Percentiles rank a stretch among this genome's conserved stretches.
Evolutionary conservation across 2,113 vertebrate genomes (phyloP).

Genomic region (Rhinolophus ferrumequinum): DNA sequence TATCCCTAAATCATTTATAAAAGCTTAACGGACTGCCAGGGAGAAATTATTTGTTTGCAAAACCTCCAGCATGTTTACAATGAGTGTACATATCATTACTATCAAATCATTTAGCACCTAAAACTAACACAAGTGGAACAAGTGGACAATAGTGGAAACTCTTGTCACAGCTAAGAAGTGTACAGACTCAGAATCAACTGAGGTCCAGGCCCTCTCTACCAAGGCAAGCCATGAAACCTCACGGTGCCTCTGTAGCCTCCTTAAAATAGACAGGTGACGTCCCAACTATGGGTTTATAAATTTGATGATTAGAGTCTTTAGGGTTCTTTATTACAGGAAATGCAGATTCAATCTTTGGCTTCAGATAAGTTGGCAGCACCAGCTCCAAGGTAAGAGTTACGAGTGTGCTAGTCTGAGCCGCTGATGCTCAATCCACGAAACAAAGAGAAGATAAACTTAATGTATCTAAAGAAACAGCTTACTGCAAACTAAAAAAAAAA

Average conservation of each 20-base stretch:
- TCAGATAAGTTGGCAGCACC: not conserved
- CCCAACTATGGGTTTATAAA: not conserved
- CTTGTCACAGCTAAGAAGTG: not conserved
- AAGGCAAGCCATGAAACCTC: not conserved
- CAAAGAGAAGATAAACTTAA: not conserved
- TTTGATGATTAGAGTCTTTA: not conserved
- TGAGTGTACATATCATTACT: not conserved
- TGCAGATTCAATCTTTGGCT: not conserved
- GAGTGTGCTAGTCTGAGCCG: not conserved
- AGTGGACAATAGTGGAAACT: not conserved
- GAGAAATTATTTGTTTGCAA: not conserved
- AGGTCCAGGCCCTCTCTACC: not conserved
- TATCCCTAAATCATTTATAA: not conserved
- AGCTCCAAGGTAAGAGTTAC: not conserved
- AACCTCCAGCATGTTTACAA: not conserved
- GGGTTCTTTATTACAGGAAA: not conserved
- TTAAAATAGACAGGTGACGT: not conserved
- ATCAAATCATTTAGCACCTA: not conserved
- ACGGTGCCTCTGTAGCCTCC: not conserved
- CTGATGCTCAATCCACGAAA: not conserved
- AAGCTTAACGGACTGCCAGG: not conserved
- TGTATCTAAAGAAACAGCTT: not conserved
- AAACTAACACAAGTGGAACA: not conserved
- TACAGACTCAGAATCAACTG: not conserved
- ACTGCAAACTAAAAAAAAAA: not conserved